Base-by-base conservation (phyloP, 2,888 invertebrate genomes). In the Phytoseiulus persimilis region DNA sequence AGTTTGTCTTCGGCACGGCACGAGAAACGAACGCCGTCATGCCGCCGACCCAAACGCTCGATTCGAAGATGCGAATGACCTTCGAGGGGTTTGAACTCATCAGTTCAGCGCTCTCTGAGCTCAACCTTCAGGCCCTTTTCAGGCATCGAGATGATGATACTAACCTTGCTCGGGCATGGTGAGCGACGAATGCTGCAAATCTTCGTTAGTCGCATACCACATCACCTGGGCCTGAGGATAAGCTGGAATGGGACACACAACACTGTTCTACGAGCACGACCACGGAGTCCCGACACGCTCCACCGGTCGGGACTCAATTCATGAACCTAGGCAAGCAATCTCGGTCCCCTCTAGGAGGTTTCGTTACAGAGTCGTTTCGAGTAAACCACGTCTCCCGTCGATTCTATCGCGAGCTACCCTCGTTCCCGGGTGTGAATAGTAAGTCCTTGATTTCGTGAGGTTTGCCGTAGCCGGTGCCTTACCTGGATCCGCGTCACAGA, bases 161-260 rank as follows among this genome's bases (percentile, higher is more conserved):
- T 87, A 28, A 87, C 87, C 87, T 87, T n/a, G 32, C n/a, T 87
- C 87, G 45, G 87, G 87, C 87, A 87, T 87, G 9, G 87, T 87
- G 45, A 87, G 87, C 23, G 87, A 87, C n/a, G 87, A 32, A 28
- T 33, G 32, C 31, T 87, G 87, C 11, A 33, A 45, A 45, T 87
- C 87, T 28, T 87, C 87, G 45, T 87, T 33, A 0, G 33, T 33
- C 6, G 87, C 33, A 23, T 87, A 87, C 87, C 87, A 87, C 87
- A 87, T 87, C 5, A 87, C 87, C 23, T 87, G 39, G 11, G 87
- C 87, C 11, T 87, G 33, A 0, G 87, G 87, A 18, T 39, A 87
- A 14, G 87, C 87, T 87, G 45, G 9, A 33, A 32, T 9, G 28
- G n/a, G 11, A 65, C 5, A 65, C 14, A 23, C 23, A 65, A 18